These are phyloP conservation scores for Scalopus aquaticus DNA, from an alignment of 2,113 vertebrate genomes.

Conservation along the genomic window DNA sequence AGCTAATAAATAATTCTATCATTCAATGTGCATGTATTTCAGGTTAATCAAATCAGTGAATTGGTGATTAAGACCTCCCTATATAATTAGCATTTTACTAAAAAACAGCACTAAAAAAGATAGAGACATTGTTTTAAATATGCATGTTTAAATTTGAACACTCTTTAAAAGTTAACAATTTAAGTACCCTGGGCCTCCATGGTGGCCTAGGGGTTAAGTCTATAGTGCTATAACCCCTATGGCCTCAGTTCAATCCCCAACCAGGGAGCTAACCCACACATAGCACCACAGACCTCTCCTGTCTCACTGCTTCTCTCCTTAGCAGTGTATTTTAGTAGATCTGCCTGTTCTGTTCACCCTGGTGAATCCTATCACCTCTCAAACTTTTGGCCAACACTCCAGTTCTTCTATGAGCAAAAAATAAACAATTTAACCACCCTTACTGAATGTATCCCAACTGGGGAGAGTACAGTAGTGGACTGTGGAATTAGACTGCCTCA, in stretches of 20 bases:
- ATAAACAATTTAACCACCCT: neutral
- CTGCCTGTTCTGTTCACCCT: no score
- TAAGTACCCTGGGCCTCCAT: neutral
- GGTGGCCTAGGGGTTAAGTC: no score
- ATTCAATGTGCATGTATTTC: constrained; percentile 12
- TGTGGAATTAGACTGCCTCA: neutral
- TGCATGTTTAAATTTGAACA: neutral
- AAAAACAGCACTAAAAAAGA: neutral
- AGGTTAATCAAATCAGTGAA: constrained; percentile 35
- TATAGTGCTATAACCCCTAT: no score
- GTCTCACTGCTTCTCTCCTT: no score
- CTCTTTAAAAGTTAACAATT: neutral
- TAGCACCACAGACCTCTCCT: no score
- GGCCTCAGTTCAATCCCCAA: no score
- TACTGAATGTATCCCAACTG: neutral
- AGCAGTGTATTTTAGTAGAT: no score
- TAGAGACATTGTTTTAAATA: neutral
- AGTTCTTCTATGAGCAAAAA: no score
- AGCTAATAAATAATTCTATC: neutral
- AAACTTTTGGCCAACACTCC: no score
- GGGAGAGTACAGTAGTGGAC: neutral
- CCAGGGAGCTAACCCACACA: no score
- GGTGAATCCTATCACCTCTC: no score
- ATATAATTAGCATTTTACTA: constrained; percentile 19
- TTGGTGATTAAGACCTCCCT: neutral